Conservation (phyloP, 2,888 invertebrate genomes). For the Cacoxenus indagator region DNA sequence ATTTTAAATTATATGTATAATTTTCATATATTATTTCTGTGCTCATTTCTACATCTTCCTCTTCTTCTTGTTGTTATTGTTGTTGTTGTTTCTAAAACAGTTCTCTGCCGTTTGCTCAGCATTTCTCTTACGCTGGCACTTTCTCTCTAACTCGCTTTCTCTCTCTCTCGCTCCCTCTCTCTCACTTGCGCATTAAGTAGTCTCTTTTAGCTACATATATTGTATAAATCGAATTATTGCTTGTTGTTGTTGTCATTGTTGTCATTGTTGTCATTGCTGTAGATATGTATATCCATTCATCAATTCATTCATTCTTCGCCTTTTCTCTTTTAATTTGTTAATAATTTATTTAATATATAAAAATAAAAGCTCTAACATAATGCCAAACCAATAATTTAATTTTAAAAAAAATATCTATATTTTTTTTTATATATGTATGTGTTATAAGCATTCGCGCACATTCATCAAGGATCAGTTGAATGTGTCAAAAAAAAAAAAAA, state of each 20-base stretch:
- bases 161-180: slow-evolving; percentile 30
- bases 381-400: neutral
- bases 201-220: neutral
- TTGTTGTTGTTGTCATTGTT: slow-evolving; percentile 32
- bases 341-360: slow-evolving; percentile 8
- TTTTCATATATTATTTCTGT: slow-evolving; percentile 9
- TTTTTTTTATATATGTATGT: neutral
- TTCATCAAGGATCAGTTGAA: neutral
- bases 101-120: neutral
- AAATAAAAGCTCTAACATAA: neutral
- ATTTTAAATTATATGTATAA: too few relatives aligned
- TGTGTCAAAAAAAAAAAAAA: neutral
- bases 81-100: slow-evolving; percentile 9
- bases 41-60: slow-evolving; percentile 15
- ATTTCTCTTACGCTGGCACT: slow-evolving; percentile 16
- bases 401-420: neutral
- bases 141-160: slow-evolving; percentile 21
- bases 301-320: neutral
- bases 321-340: slow-evolving; percentile 5
- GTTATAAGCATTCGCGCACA: neutral
- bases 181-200: slow-evolving; percentile 17
- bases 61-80: slow-evolving; percentile 8
- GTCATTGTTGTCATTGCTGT: slow-evolving; percentile 5
- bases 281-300: neutral
- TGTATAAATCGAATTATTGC: too few relatives aligned